Evolutionary conservation across 2,888 invertebrate species (phyloP).

Genomic region (Aleiodes testaceus): DNA sequence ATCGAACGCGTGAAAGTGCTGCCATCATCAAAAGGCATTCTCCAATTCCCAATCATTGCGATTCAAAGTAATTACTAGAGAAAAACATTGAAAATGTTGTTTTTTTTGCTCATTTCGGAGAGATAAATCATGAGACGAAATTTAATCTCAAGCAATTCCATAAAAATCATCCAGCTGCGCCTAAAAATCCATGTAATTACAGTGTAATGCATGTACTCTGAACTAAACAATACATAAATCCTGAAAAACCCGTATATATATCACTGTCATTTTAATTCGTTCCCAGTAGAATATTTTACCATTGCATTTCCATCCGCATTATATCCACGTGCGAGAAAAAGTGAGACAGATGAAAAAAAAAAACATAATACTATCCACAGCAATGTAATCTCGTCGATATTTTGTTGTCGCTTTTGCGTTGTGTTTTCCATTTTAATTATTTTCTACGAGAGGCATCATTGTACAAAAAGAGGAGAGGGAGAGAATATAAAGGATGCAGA

Average conservation of each 20-base stretch:
- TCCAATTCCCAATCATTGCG: no score
- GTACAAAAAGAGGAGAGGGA: background rate
- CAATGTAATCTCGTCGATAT: conserved; percentile 72
- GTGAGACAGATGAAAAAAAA: conserved; percentile 19
- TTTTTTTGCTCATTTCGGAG: no score
- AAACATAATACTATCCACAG: conserved; percentile 47
- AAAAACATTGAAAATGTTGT: no score
- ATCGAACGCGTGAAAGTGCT: no score
- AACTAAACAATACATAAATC: background rate
- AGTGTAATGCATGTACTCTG: no score
- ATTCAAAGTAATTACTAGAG: no score
- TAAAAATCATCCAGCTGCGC: no score
- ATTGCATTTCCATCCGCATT: conserved; percentile 71
- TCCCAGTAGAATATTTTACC: conserved; percentile 70
- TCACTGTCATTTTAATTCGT: conserved; percentile 72
- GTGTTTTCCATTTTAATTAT: conserved; percentile 68
- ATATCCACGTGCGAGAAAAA: conserved; percentile 50
- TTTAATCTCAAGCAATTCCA: no score
- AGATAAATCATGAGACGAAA: no score
- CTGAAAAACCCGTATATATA: conserved; percentile 63
- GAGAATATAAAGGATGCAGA: background rate
- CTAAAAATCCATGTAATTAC: no score
- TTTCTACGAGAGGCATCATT: conserved; percentile 49
- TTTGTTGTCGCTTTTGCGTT: conserved; percentile 60
- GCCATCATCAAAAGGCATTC: no score